Conservation (phyloP, 2,797 vertebrate species). For the Aselliscus stoliczkanus region DNA sequence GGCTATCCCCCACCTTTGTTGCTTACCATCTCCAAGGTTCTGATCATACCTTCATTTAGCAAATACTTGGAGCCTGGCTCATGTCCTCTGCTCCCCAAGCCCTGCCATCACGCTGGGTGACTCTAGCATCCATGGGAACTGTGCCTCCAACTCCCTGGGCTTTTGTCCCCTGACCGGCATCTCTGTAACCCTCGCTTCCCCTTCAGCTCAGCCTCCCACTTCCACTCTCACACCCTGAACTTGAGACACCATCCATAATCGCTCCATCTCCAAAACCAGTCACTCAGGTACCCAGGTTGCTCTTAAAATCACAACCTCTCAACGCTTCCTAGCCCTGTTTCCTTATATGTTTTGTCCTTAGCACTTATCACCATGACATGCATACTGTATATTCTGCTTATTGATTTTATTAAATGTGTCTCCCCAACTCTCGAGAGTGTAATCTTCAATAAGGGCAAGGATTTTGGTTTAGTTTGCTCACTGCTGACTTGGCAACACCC, state of each 20-base stretch:
- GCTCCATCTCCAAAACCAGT: background rate
- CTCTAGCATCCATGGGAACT: background rate
- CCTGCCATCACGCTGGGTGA: background rate
- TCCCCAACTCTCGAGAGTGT: background rate
- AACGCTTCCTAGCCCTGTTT: too few species aligned
- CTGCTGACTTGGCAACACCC: background rate
- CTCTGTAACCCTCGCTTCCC: background rate
- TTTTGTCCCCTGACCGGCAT: accelerated
- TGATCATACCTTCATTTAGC: background rate
- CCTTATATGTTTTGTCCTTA: background rate
- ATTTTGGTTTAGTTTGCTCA: background rate
- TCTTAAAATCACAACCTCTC: background rate
- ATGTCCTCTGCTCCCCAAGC: background rate
- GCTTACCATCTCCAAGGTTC: background rate
- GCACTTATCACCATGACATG: too few species aligned
- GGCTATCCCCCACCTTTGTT: accelerated
- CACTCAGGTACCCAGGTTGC: accelerated
- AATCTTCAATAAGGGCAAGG: background rate
- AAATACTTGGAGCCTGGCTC: background rate
- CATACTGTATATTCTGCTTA: background rate
- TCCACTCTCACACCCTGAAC: background rate
- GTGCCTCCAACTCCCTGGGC: accelerated
- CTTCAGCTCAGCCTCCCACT: background rate
- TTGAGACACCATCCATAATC: accelerated
- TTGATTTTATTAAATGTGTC: background rate